Evolutionary conservation across 2,113 vertebrate species (phyloP).

Genomic region (Anser brachyrhynchus): DNA sequence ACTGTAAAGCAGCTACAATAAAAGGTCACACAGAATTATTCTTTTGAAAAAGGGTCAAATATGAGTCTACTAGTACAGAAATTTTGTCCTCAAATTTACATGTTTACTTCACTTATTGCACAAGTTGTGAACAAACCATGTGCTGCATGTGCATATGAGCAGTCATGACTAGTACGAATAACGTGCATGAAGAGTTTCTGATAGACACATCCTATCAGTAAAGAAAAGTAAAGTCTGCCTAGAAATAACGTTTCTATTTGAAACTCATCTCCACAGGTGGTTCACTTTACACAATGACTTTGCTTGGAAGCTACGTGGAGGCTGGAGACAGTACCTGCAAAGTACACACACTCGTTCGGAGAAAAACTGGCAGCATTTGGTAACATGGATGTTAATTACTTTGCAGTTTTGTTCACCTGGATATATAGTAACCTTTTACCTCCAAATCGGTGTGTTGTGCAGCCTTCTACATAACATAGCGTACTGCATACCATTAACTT

Average conservation of each 20-base stretch:
- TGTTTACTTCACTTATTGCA: too few species aligned
- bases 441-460: too few species aligned
- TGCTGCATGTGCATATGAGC: background rate
- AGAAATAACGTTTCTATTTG: background rate
- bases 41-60: background rate
- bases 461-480: too few species aligned
- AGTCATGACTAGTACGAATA: background rate
- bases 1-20: background rate
- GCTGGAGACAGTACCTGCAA: background rate
- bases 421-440: background rate
- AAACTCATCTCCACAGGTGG: background rate
- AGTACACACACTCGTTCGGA: background rate
- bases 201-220: background rate
- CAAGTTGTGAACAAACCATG: rapidly evolving
- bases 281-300: background rate
- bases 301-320: background rate
- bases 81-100: background rate
- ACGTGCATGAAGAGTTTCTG: background rate
- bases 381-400: background rate
- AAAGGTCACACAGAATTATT: background rate
- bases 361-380: background rate
- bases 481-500: too few species aligned
- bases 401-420: background rate
- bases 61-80: rapidly evolving
- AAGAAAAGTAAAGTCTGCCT: background rate